Percentiles rank a stretch among this genome's conserved stretches.
Conservation (phyloP, 2,797 vertebrate species). For the Pampus argenteus region DNA sequence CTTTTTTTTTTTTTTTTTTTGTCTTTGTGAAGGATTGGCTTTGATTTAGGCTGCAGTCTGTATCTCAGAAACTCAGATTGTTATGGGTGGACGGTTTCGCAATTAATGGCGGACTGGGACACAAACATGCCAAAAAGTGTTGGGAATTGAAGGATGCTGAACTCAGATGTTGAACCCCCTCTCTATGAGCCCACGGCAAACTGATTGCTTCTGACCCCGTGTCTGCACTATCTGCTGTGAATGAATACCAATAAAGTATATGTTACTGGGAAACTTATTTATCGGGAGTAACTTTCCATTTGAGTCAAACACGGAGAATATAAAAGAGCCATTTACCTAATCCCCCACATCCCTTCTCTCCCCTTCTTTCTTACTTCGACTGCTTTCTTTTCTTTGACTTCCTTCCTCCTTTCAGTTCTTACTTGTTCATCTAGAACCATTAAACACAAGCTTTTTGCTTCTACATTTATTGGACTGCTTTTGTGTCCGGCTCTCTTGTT, state of each 20-base stretch:
- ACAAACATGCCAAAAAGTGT: constrained; percentile 65
- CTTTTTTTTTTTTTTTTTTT: not conserved
- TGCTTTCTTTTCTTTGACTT: constrained; percentile 41
- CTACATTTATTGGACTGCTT: constrained; percentile 43
- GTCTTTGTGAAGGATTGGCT: constrained; percentile 18
- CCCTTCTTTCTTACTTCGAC: constrained; percentile 12
- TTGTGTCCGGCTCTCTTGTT: constrained; percentile 28
- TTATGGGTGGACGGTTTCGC: constrained; percentile 58
- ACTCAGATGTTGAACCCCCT: constrained; percentile 58
- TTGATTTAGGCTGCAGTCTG: constrained; percentile 39
- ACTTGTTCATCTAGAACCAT: constrained; percentile 33
- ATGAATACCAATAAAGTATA: constrained; percentile 79
- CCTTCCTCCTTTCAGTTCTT: constrained; percentile 47
- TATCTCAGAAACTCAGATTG: constrained; percentile 53
- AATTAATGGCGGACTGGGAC: constrained; percentile 69
- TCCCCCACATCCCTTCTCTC: constrained; percentile 6
- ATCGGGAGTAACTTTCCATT: constrained; percentile 66
- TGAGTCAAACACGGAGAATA: constrained; percentile 51
- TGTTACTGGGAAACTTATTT: constrained; percentile 64
- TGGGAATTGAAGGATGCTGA: constrained; percentile 55
- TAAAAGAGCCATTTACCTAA: constrained; percentile 55
- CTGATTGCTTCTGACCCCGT: constrained; percentile 78
- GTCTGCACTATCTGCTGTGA: constrained; percentile 67
- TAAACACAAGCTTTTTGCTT: constrained; percentile 29
- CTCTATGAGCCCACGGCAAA: constrained; percentile 63